Conservation (phyloP, 1,140 invertebrate genomes). For the Chymomyza costata region DNA sequence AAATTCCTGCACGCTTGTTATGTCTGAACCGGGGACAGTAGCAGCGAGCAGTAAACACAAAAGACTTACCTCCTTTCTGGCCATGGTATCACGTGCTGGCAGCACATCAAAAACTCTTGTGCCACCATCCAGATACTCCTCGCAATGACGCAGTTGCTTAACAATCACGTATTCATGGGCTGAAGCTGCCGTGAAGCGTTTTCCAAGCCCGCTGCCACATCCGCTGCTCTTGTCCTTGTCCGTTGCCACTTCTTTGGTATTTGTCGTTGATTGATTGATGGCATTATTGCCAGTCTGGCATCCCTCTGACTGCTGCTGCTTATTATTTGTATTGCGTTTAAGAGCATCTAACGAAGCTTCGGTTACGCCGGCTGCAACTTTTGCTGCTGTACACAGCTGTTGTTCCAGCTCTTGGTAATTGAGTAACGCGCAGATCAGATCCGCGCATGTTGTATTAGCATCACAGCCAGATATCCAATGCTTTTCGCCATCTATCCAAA, state of each 20-base stretch:
- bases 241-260: constrained; percentile 37
- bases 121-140: constrained; percentile 63
- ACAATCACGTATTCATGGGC: constrained; percentile 61
- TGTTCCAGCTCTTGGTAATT: constrained; percentile 29
- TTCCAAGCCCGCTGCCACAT: neutral
- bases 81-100: constrained; percentile 44
- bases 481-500: constrained; percentile 84
- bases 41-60: too few relatives aligned
- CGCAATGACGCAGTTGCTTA: constrained; percentile 53
- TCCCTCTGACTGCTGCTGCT: neutral
- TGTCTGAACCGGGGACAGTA: too few relatives aligned
- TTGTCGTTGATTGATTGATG: constrained; percentile 35
- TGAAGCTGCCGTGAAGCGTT: neutral
- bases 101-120: constrained; percentile 51
- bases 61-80: constrained; percentile 35
- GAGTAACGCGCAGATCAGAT: constrained; percentile 84
- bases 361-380: neutral
- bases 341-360: neutral
- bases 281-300: constrained; percentile 8
- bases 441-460: constrained; percentile 85
- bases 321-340: constrained; percentile 3
- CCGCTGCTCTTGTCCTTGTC: neutral
- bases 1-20: neutral
- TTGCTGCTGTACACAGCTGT: constrained; percentile 15
- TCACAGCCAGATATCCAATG: constrained; percentile 87